A percentile compares a stretch with the other conserved stretches of the same genome.
Conservation (phyloP, 2,797 vertebrate species). For the Sciurus vulgaris region DNA sequence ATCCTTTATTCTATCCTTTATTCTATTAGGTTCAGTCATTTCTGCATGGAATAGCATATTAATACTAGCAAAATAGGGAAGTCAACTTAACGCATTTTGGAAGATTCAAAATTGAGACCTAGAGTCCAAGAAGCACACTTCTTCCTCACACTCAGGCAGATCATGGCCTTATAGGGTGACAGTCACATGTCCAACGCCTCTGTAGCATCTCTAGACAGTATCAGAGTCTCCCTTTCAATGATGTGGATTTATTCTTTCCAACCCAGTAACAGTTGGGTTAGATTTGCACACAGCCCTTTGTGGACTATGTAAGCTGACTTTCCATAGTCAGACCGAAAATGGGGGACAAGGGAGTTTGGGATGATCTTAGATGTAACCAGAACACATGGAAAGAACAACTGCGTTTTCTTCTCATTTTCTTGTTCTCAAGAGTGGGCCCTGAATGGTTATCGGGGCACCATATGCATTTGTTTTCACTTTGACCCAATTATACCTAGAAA, state of each 20-base stretch:
- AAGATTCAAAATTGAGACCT: neutral
- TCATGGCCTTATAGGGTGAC: neutral
- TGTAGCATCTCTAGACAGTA: neutral
- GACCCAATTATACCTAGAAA: neutral
- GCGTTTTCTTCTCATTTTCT: neutral
- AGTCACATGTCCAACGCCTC: neutral
- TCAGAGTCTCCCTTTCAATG: neutral
- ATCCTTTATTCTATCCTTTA: too few species aligned
- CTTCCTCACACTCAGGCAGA: neutral
- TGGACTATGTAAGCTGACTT: neutral
- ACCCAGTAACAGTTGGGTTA: neutral
- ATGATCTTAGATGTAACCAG: accelerated
- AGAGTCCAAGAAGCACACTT: neutral
- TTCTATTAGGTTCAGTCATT: neutral
- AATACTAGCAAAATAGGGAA: neutral
- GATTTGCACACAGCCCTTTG: neutral
- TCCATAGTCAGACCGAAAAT: neutral
- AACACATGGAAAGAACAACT: neutral
- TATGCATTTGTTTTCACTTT: neutral
- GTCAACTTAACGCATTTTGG: neutral
- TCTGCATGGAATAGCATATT: neutral
- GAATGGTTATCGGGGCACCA: neutral
- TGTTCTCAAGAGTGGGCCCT: neutral
- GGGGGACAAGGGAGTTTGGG: neutral
- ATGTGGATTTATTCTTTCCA: neutral